Percentiles rank a stretch among this genome's conserved stretches.
Evolutionary conservation across 1,140 invertebrate genomes (phyloP).

Genomic region (Drosophila asahinai): DNA sequence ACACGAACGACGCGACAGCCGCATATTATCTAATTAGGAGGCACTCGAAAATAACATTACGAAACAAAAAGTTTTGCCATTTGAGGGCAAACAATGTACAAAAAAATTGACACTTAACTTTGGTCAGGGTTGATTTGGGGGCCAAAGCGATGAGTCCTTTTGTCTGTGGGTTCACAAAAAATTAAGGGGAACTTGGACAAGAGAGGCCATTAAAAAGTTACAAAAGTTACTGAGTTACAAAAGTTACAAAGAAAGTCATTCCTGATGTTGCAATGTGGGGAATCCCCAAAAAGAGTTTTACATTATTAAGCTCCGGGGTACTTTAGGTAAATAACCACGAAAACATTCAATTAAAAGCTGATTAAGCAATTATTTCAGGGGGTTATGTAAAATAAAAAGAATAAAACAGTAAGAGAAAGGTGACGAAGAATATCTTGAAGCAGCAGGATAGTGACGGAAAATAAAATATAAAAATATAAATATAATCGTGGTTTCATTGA

Average conservation of each 20-base stretch:
- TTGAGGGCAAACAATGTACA: conserved; percentile 63
- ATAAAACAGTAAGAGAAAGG: neutral
- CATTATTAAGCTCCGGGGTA: neutral
- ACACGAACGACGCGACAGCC: conserved; percentile 41
- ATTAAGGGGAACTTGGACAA: conserved; percentile 10
- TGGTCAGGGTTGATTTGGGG: conserved; percentile 35
- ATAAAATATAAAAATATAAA: too few relatives aligned
- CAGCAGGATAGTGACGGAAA: too few relatives aligned
- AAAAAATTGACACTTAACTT: conserved; percentile 58
- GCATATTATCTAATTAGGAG: conserved; percentile 82
- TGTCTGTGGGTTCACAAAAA: conserved; percentile 13
- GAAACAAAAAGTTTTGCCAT: conserved; percentile 81
- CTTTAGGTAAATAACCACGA: conserved; percentile 1
- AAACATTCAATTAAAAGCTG: conserved; percentile 1
- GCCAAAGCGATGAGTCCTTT: conserved; percentile 6
- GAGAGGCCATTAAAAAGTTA: conserved; percentile 35
- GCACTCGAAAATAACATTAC: conserved; percentile 72
- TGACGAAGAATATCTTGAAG: neutral
- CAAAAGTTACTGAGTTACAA: neutral
- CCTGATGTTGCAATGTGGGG: neutral
- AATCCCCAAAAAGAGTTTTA: conserved; percentile 10
- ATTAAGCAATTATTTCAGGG: neutral
- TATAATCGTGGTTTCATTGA: too few relatives aligned
- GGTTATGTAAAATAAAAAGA: neutral
- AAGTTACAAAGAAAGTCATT: conserved; percentile 5